Conservation (phyloP, 2,797 vertebrate genomes). For the Acestrorhynchus altus region DNA sequence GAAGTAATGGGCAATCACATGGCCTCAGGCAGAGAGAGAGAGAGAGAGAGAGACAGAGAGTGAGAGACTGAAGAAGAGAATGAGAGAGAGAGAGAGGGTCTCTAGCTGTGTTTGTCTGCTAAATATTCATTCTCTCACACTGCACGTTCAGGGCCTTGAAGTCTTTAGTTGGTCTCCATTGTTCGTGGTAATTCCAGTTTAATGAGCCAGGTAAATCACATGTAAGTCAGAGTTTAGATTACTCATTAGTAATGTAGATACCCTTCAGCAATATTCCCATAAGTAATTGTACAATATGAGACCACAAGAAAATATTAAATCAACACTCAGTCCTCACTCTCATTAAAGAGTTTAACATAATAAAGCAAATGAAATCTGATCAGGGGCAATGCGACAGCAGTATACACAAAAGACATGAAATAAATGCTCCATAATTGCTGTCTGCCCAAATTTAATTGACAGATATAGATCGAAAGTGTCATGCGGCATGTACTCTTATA, state of each 20-base stretch:
- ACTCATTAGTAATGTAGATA: slow-evolving; percentile 37
- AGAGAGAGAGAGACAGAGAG: slow-evolving; percentile 24
- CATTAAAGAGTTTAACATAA: slow-evolving; percentile 23
- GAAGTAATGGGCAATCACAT: slow-evolving; percentile 64
- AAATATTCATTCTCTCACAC: slow-evolving; percentile 28
- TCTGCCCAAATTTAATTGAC: background rate
- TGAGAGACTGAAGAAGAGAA: slow-evolving; percentile 35
- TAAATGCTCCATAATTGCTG: background rate
- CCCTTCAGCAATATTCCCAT: slow-evolving; percentile 20
- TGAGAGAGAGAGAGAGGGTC: slow-evolving; percentile 22
- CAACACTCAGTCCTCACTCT: slow-evolving; percentile 8
- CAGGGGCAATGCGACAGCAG: background rate
- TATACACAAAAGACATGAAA: slow-evolving; percentile 18
- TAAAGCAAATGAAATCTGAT: slow-evolving; percentile 17
- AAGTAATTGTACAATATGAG: slow-evolving; percentile 8
- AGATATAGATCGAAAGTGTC: too few relatives aligned
- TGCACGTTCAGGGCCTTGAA: slow-evolving; percentile 35
- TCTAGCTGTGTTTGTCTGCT: slow-evolving; percentile 22
- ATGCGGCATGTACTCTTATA: too few relatives aligned
- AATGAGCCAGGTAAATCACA: slow-evolving; percentile 46
- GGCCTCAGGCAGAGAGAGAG: slow-evolving; percentile 34
- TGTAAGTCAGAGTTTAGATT: slow-evolving; percentile 36
- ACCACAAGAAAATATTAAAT: slow-evolving; percentile 24
- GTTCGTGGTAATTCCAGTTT: slow-evolving; percentile 36
- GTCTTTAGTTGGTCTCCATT: slow-evolving; percentile 16